Evolutionary conservation across 92 coral and sea anemone genomes (phyloP).

Genomic region (Epizoanthus stellaris): DNA sequence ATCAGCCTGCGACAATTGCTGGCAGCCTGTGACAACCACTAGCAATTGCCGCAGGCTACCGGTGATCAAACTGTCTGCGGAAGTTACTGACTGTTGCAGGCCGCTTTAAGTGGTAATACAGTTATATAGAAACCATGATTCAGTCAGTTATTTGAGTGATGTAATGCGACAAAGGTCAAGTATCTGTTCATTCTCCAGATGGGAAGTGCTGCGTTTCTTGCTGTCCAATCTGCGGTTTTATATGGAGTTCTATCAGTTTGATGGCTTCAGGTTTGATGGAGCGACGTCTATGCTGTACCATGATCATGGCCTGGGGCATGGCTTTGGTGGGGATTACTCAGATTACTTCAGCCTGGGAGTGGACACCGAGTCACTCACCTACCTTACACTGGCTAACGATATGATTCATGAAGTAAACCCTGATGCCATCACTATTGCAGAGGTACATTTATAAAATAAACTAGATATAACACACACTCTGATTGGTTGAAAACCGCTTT

Average conservation of each 20-base stretch:
- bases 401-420: constrained; percentile 91
- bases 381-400: constrained; percentile 95
- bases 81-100: too few species aligned
- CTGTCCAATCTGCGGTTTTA: constrained; percentile 96
- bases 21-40: too few species aligned
- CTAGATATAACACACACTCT: neutral
- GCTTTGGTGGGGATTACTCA: constrained; percentile 96
- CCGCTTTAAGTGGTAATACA: too few species aligned
- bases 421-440: constrained; percentile 85
- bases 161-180: neutral
- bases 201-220: constrained; percentile 94
- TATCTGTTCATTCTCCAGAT: constrained; percentile 53
- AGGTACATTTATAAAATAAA: constrained; percentile 57
- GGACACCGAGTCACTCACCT: constrained; percentile 93
- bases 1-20: too few species aligned
- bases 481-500: too few species aligned
- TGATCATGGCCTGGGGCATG: constrained; percentile 98
- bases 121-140: too few species aligned
- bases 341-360: constrained; percentile 97
- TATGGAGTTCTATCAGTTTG: constrained; percentile 92
- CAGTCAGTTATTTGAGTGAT: neutral
- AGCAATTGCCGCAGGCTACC: too few species aligned
- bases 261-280: constrained; percentile 98
- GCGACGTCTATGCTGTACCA: constrained; percentile 98
- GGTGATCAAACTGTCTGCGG: too few species aligned